phyloP scores from a whole-genome alignment of 2,888 invertebrate species.

The Corythucha ciliata region DNA sequence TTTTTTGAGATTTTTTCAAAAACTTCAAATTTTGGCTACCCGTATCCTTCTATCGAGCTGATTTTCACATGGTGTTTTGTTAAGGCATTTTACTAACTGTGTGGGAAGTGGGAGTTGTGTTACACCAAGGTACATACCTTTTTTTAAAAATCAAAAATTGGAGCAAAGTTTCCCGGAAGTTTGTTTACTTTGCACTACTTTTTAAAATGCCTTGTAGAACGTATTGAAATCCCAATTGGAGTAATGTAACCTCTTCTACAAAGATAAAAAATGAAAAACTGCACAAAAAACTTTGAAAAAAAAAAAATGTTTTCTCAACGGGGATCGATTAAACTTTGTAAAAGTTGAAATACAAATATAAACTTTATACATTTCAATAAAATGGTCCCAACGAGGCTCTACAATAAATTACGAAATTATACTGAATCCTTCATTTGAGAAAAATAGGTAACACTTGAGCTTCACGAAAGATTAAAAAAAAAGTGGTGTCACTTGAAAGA shows the following conservation, averaged over 20 bases:
- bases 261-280: neutral
- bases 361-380: too few relatives aligned
- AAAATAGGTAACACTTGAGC: too few relatives aligned
- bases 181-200: slow-evolving; percentile 8
- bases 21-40: neutral
- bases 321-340: too few relatives aligned
- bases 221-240: neutral
- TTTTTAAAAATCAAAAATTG: slow-evolving; percentile 4
- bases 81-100: neutral
- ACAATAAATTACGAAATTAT: too few relatives aligned
- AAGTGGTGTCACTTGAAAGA: too few relatives aligned
- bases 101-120: neutral
- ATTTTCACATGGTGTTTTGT: neutral
- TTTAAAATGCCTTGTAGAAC: slow-evolving; percentile 5
- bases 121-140: neutral
- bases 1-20: slow-evolving; percentile 2
- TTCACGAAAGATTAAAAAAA: too few relatives aligned
- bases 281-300: neutral
- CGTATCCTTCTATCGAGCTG: neutral
- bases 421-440: too few relatives aligned
- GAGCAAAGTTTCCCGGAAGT: neutral
- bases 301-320: too few relatives aligned
- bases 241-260: neutral
- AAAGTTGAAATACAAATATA: too few relatives aligned
- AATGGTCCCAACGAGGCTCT: too few relatives aligned